Evolutionary conservation across 53 echinoderm and acorn worm genomes (phyloP).

Genomic region (Echinarachnius parma): DNA sequence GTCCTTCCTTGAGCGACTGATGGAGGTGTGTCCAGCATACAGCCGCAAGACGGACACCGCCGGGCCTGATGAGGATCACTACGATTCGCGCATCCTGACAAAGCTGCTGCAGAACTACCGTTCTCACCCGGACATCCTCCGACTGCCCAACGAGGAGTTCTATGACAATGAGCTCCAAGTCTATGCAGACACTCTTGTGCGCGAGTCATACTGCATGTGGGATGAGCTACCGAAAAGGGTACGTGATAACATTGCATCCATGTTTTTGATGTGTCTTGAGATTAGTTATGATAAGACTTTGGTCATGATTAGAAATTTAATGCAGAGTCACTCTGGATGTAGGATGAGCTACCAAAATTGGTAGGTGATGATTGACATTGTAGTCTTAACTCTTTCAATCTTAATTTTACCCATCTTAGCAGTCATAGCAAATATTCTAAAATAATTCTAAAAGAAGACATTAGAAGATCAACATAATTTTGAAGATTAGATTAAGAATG

Average conservation of each 20-base stretch:
- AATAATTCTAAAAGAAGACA: too few relatives aligned
- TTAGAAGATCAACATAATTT: too few relatives aligned
- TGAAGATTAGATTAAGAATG: too few relatives aligned
- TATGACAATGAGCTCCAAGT: slow-evolving; percentile 82
- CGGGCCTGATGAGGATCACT: slow-evolving; percentile 15
- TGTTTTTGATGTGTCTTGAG: too few relatives aligned
- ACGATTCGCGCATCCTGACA: slow-evolving; percentile 70
- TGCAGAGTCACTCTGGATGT: too few relatives aligned
- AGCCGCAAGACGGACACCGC: slow-evolving; percentile 36
- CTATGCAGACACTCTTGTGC: slow-evolving; percentile 61
- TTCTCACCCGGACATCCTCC: slow-evolving; percentile 81
- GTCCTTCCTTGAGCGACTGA: slow-evolving; percentile 78
- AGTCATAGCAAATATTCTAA: too few relatives aligned
- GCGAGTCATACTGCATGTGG: slow-evolving; percentile 63
- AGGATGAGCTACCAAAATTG: too few relatives aligned
- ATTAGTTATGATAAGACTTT: too few relatives aligned
- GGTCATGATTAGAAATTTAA: too few relatives aligned
- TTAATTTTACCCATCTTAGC: too few relatives aligned
- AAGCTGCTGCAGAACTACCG: slow-evolving; percentile 93
- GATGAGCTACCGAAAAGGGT: slow-evolving; percentile 89
- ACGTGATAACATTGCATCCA: neutral
- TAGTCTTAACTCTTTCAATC: too few relatives aligned
- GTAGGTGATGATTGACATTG: too few relatives aligned
- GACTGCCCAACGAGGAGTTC: slow-evolving; percentile 85
- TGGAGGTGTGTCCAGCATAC: slow-evolving; percentile 61